phyloP scores from a whole-genome alignment of 1,140 invertebrate genomes.

The Thereuonema tuberculata region DNA sequence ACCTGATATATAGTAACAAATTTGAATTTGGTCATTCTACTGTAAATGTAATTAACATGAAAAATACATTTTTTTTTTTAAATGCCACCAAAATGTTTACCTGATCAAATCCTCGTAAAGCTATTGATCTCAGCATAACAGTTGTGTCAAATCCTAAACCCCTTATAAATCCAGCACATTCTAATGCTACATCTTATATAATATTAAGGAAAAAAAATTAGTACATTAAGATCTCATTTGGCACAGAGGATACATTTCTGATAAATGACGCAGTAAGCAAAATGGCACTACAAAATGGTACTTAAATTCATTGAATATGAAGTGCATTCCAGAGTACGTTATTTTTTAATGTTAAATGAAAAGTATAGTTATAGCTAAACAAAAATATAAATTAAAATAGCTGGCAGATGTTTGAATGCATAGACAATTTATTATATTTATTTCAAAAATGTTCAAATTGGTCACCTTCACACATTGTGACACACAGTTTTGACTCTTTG shows the following conservation, averaged over 20 bases:
- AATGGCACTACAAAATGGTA: neutral
- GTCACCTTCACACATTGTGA: too few species aligned
- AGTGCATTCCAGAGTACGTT: neutral
- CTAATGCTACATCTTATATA: conserved; percentile 64
- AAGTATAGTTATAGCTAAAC: neutral
- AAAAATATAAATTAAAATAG: neutral
- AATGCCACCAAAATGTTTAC: too few species aligned
- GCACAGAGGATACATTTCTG: too few species aligned
- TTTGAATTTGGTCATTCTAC: too few species aligned
- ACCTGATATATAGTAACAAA: too few species aligned
- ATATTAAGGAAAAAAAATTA: neutral
- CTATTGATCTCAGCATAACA: conserved; percentile 78
- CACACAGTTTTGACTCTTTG: too few species aligned
- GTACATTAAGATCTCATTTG: neutral
- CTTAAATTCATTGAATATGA: neutral
- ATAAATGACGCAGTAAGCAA: neutral
- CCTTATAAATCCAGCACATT: conserved; percentile 89
- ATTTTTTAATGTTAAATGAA: neutral
- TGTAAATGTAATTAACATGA: too few species aligned
- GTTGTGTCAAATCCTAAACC: conserved; percentile 79
- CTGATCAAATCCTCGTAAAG: conserved; percentile 91
- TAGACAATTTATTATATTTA: too few species aligned
- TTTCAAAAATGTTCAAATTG: too few species aligned
- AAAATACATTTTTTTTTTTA: too few species aligned
- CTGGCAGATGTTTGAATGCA: too few species aligned